A percentile compares a stretch with the other conserved stretches of the same genome.
phyloP scores from a whole-genome alignment of 2,888 invertebrate species.

The Spilarctia lutea region DNA sequence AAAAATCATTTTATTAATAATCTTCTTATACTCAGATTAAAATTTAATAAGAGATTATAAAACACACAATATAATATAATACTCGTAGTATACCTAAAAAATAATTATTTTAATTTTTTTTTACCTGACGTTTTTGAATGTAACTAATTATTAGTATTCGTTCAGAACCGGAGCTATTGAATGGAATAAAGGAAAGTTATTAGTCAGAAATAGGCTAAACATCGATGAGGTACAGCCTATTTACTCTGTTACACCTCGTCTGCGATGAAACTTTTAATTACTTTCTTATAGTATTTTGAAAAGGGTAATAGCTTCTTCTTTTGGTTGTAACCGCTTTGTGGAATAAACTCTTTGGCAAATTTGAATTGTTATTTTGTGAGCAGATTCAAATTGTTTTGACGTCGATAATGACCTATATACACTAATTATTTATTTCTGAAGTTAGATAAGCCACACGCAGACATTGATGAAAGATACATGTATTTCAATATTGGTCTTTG shows the following conservation, averaged over 20 bases:
- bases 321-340: conserved; percentile 55
- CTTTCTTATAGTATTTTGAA: conserved; percentile 67
- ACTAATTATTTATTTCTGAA: conserved; percentile 32
- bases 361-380: conserved; percentile 47
- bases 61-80: too few relatives aligned
- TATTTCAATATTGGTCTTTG: not conserved
- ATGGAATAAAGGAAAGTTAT: conserved; percentile 56
- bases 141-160: conserved; percentile 44
- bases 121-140: not conserved
- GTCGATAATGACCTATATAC: conserved; percentile 29
- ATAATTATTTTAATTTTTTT: not conserved
- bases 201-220: conserved; percentile 56
- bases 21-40: too few relatives aligned
- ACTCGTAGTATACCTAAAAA: too few relatives aligned
- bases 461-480: not conserved
- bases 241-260: conserved; percentile 52
- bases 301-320: conserved; percentile 63
- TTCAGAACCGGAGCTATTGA: conserved; percentile 47
- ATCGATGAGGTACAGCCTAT: conserved; percentile 58
- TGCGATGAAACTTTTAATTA: conserved; percentile 71
- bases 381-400: conserved; percentile 29
- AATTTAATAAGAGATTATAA: too few relatives aligned
- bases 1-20: too few relatives aligned
- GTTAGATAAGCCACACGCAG: conserved; percentile 5
- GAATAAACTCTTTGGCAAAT: conserved; percentile 48